Evolutionary conservation across 2,797 vertebrate genomes (phyloP), one percentile per base, ranked within the genome.

Genomic region (Hybognathus amarus): DNA sequence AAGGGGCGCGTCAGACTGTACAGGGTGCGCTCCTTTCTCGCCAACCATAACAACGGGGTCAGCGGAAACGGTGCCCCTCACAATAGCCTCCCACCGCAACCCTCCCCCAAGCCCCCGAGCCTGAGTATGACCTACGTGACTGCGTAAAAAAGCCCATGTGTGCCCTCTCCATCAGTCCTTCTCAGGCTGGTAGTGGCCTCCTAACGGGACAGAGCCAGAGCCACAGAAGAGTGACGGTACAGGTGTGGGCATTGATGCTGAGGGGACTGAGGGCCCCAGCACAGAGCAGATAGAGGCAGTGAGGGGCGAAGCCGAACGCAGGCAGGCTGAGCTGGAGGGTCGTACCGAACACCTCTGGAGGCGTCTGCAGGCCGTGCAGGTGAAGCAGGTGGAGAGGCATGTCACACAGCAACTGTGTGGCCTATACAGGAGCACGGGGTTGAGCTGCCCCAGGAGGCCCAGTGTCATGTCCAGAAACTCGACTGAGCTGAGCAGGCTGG

Each of bases 351-450:
- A 87, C 52, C 84, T 93, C 24, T 88, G 90, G 87, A 89, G 91
- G 33, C 86, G 93, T 10, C 89, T 93, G 75, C 90, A 92, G 80
- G 90, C 90, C 17, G 87, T 93, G 17, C 91, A 92, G 88, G 91
- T 89, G 69, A 89, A 89, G 85, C 93, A 92, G 82, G 88, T 93
- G 76, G 91, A 93, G 88, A 90, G 91, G 71, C 93, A 92, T 45
- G 91, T 92, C 10, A 70, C 86, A 56, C 90, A 92, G 78, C 91
- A 92, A 87, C 87, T 93, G 78, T 47, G 81, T 6, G 92, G 90
- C 8, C 68, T 93, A 59, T 85, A 75, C 67, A 80, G 81, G 84
- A 61, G 75, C 42, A 64, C 82, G 5, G 83, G 80, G 17, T 33
- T 73, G 61, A 83, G 80, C 76, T 71, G 79, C 69, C 83, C 61